A percentile compares a stretch with the other conserved stretches of the same genome.
phyloP scores from a whole-genome alignment of 2,888 invertebrate species.

The Tubulanus polymorphus region DNA sequence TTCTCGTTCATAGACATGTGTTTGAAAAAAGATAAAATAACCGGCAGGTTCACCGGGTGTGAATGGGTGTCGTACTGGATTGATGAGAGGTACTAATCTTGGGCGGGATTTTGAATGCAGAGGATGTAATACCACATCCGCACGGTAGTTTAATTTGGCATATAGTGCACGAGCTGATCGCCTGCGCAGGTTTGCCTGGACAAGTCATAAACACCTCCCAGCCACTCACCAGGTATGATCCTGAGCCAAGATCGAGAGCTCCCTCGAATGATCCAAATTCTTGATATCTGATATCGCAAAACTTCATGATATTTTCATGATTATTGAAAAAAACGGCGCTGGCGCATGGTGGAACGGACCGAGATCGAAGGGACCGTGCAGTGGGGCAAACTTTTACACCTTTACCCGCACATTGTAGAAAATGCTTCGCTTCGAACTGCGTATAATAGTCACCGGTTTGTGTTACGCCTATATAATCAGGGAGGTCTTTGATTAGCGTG shows the following conservation, averaged over 20 bases:
- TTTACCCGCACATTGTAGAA: background rate
- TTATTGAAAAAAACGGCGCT: background rate
- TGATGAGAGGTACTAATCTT: background rate
- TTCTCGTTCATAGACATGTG: too few relatives aligned
- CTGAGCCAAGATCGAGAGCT: background rate
- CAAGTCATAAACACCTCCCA: background rate
- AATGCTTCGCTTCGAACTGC: background rate
- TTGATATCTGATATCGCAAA: background rate
- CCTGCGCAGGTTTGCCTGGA: background rate
- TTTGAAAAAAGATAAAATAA: background rate
- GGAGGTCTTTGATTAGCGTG: background rate
- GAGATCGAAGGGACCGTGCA: background rate
- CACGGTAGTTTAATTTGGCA: background rate
- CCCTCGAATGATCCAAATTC: background rate
- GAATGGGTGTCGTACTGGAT: background rate
- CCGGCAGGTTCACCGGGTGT: background rate
- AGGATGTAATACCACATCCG: background rate
- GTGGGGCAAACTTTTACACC: background rate
- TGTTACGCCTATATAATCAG: background rate
- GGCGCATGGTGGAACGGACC: background rate
- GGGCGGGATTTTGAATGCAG: background rate
- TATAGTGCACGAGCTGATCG: background rate
- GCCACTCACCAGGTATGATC: background rate
- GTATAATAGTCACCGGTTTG: background rate
- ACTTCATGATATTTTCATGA: background rate